Percentiles rank a stretch among this genome's conserved stretches.
phyloP scores from a whole-genome alignment of 2,113 vertebrate genomes.

The Pardalotus punctatus region DNA sequence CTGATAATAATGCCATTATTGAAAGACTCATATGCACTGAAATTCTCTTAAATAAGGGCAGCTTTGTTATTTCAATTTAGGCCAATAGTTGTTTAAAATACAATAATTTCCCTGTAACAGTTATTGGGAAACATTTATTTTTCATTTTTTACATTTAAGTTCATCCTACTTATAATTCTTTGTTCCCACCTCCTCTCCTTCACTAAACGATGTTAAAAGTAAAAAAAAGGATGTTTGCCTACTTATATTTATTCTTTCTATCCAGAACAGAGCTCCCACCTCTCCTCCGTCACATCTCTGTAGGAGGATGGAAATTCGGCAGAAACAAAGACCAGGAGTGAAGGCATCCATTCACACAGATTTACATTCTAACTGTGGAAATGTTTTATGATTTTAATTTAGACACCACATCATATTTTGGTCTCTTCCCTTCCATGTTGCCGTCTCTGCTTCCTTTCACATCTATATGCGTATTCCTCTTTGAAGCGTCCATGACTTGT shows the following conservation, averaged over 20 bases:
- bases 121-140: background rate
- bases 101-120: conserved; percentile 28
- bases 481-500: background rate
- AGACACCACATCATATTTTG: background rate
- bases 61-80: conserved; percentile 36
- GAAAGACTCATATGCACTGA: background rate
- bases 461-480: background rate
- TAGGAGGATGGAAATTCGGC: background rate
- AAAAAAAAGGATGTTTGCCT: background rate
- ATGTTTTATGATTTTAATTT: background rate
- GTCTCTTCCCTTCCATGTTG: background rate
- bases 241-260: background rate
- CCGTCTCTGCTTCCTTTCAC: background rate
- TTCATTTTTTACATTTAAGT: background rate
- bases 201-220: background rate
- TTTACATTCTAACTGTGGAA: background rate
- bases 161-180: background rate
- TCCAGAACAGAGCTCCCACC: background rate
- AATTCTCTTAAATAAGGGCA: conserved; percentile 20
- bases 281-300: background rate
- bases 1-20: conserved; percentile 29
- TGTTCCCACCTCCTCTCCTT: background rate
- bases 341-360: background rate
- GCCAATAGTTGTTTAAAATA: conserved; percentile 47
- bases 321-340: background rate